phyloP scores from a whole-genome alignment of 1,140 invertebrate species.

The Leptinotarsa defecta region DNA sequence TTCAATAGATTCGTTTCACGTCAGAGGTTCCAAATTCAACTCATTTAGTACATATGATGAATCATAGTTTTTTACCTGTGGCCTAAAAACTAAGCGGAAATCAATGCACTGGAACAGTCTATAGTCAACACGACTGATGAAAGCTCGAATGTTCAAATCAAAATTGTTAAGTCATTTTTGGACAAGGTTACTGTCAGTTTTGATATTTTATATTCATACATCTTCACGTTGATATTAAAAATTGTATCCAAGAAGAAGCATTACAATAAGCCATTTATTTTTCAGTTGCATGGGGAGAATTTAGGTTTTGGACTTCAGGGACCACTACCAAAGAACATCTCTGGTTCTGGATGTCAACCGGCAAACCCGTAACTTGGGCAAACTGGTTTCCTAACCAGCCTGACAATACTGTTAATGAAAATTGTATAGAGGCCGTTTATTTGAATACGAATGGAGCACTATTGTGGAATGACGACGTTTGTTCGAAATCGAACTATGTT shows the following conservation, averaged over 20 bases:
- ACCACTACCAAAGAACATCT: not conserved
- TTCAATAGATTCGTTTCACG: too few relatives aligned
- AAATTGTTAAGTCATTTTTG: too few relatives aligned
- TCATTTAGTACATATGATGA: too few relatives aligned
- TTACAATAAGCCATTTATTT: not conserved
- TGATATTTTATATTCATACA: too few relatives aligned
- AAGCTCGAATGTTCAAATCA: too few relatives aligned
- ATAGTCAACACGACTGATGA: too few relatives aligned
- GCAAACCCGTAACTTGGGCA: conserved; percentile 24
- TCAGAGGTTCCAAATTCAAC: too few relatives aligned
- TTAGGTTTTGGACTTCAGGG: conserved; percentile 17
- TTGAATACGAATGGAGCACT: not conserved
- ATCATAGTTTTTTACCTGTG: too few relatives aligned
- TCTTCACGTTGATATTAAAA: not conserved
- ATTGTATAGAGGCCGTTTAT: conserved; percentile 23
- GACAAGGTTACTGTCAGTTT: too few relatives aligned
- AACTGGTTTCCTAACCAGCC: conserved; percentile 25
- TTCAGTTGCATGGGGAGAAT: conserved; percentile 9
- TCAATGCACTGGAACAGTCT: too few relatives aligned
- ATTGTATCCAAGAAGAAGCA: not conserved
- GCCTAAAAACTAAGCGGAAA: too few relatives aligned
- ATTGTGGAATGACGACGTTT: conserved; percentile 4
- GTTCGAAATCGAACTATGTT: not conserved
- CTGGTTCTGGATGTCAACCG: conserved; percentile 31
- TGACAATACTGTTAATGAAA: conserved; percentile 25